Evolutionary conservation across 2,888 invertebrate species (phyloP), one percentile per base, ranked within the genome.

Genomic region (Troides oblongomaculatus): DNA sequence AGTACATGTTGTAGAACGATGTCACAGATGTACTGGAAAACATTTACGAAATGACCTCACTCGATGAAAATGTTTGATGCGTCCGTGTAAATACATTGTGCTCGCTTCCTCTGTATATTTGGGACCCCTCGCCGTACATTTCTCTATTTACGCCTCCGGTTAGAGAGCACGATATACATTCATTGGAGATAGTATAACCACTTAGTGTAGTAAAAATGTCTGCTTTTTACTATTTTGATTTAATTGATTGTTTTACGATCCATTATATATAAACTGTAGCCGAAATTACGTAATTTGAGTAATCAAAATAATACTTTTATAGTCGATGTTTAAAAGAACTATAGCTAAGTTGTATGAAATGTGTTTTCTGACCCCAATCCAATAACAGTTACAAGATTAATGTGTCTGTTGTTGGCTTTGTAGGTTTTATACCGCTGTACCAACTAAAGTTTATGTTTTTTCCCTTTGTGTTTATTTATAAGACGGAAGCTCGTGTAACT

Each of bases 1-100:
- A 39, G 8, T 39, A 39, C 10, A 10, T 39, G 3, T 50, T 21
- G 53, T 62, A 58, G 62, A 59, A 62, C 46, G 46, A 65, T 65
- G 69, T 69, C 61, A 36, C 62, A 62, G 65, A 64, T 62, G 65
- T 65, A 62, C 50, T 58, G 39, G 57, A 57, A 21, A 62, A 62
- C 69, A 66, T 69, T 64, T 71, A 62, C 68, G 63, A 69, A 70
- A 71, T 69, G 68, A 69, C 58, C 56, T 69, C 69, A 69, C 65
- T 58, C 69, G 62, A 69, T 69, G 69, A 69, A 66, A 56, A 69
- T 69, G 69, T 62, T 66, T 50, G 65, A 69, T 69, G 65, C 50
- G 57, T 62, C 62, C 58, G 62, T 57, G 65, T 62, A 66, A 67
- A 67, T 46, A 68, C 62, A 68, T 68, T 68, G 68, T 68, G 62